Evolutionary conservation across 2,113 vertebrate species (phyloP), one percentile per base, ranked within the genome.

Genomic region (Lathamus discolor): DNA sequence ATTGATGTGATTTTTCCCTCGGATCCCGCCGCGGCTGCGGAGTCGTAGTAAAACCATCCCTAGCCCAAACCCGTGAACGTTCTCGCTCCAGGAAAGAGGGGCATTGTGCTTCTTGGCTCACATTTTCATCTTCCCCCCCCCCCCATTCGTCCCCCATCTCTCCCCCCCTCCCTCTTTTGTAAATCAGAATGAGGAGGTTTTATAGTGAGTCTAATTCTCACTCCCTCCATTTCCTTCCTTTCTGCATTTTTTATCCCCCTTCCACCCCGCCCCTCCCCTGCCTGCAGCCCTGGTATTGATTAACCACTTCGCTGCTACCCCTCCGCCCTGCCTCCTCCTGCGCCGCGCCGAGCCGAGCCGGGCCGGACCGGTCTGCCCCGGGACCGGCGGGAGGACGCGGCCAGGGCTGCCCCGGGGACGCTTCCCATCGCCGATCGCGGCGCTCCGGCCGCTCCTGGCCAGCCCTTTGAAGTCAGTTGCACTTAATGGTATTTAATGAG

Each of bases 201-300:
- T 96, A 96, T 95, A 96, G 95, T 95, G 94, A 93, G 94, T 95
- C 95, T 95, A 98, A 98, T 96, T 97, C 95, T 96, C 88, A 98
- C 97, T 98, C 97, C 97, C 97, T 96, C 96, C 88, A 96, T 96
- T 96, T 89, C 92, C 83, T 93, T 83, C 80, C 93, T 92, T 78
- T 92, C 84, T 91, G 84, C 86, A 80, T 93, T 90, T 97, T 96
- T 93, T 96, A 82, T 96, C 95, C 96, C 96, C 93, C 95, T 86
- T 96, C 94, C 93, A 89, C 78, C 86, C 95, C 93, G 95, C 97
- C 95, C 96, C 96, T 96, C 97, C 95, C 96, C 90, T 75, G 93
- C 93, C 92, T 57, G 88, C 93, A 96, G 82, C 84, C 93, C 96
- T 93, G 95, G 93, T 98, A 98, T 97, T 96, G 90, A 97, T 97